These are phyloP conservation scores for Drosophila peninsularis DNA, from an alignment of 2,888 invertebrate genomes.

Conservation along the genomic window DNA sequence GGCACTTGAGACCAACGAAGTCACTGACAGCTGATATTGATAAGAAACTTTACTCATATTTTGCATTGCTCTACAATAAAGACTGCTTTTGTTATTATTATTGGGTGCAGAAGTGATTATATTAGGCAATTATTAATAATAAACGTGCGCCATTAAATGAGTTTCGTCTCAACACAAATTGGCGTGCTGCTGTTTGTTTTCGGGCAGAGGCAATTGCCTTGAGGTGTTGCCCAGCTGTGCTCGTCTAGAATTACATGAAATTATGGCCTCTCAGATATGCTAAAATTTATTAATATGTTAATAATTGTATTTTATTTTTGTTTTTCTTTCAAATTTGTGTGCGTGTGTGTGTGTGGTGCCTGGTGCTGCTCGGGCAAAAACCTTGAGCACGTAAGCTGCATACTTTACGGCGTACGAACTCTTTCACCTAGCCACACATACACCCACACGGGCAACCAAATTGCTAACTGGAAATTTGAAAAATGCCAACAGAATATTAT, in stretches of 20 bases:
- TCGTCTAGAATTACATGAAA: constrained; percentile 76
- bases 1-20: not conserved
- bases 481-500: constrained; percentile 80
- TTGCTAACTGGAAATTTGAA: constrained; percentile 79
- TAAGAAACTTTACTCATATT: constrained; percentile 9
- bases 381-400: constrained; percentile 77
- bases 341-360: constrained; percentile 31
- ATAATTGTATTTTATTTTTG: constrained; percentile 74
- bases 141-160: constrained; percentile 38
- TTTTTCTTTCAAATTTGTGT: constrained; percentile 43
- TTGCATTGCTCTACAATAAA: constrained; percentile 15
- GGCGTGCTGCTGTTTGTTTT: constrained; percentile 41
- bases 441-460: constrained; percentile 45
- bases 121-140: constrained; percentile 9
- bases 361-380: constrained; percentile 41
- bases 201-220: constrained; percentile 58
- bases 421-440: constrained; percentile 62
- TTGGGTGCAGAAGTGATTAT: constrained; percentile 10
- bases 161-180: constrained; percentile 25
- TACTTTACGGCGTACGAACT: constrained; percentile 78
- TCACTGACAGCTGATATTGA: constrained; percentile 3
- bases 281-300: constrained; percentile 83
- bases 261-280: constrained; percentile 79
- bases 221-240: constrained; percentile 69
- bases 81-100: constrained; percentile 1